Evolutionary conservation across 2,797 vertebrate genomes (phyloP), one percentile per base, ranked within the genome.

Genomic region (Eulemur rubriventer): DNA sequence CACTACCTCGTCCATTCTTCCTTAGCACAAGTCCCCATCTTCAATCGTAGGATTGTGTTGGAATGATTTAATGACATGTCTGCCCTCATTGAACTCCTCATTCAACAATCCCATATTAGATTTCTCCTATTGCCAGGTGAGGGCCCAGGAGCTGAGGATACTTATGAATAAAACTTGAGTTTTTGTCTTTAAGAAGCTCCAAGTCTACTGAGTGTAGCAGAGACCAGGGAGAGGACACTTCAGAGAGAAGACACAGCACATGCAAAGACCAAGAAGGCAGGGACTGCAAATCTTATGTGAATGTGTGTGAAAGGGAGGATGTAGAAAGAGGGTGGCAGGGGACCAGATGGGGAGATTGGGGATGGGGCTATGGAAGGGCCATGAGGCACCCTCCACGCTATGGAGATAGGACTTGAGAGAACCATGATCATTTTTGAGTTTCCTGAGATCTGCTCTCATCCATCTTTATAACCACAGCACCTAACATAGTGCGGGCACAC

Each of bases 371-470:
- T 3, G 26, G 7, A 63, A 55, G 30, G 69, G 38, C n/a, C 52
- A 10, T 0, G 24, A 46, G 11, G 14, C 26, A 22, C n/a, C 20
- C 3, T 26, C 46, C 41, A 1, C 0, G 14, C 20, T 11, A 22
- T 43, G 46, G 61, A 89, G 38, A 52, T 2, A 28, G 92, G 28
- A 18, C 41, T 18, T n/a, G 17, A 22, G 43, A 35, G 28, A 33
- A 8, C n/a, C n/a, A 0, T 0, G n/a, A 63, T 48, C 14, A 17
- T 35, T 0, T 33, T 50, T 30, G 63, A 61, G 35, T 73, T 86
- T 57, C n/a, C 22, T 1, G 33, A 43, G 48, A 20, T 41, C 24
- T 8, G 16, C 4, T 20, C 35, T 46, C 48, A 43, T 3, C n/a
- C 38, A 7, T 8, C 2, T 63, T 72, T 14, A 61, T 22, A 38